These are phyloP conservation scores for Mythimna pallens DNA, from an alignment of 2,888 invertebrate species.

Conservation along the genomic window DNA sequence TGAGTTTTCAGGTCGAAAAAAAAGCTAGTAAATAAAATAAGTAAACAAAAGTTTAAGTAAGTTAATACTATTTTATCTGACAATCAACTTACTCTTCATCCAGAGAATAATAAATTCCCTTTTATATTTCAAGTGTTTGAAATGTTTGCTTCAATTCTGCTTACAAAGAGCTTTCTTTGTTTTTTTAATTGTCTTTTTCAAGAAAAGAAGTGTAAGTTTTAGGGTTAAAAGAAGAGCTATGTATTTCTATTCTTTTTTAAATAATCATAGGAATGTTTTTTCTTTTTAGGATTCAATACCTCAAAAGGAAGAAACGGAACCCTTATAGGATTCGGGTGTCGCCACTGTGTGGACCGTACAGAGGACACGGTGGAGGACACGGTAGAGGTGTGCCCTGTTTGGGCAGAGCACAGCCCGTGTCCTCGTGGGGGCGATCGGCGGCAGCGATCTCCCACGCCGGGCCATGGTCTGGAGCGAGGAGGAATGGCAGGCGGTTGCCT, in stretches of 20 bases:
- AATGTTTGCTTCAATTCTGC: background rate
- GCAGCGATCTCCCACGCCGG: too few species aligned
- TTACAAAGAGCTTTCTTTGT: conserved; percentile 21
- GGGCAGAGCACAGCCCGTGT: too few species aligned
- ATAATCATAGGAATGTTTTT: too few species aligned
- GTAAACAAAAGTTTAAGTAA: background rate
- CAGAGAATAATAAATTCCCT: conserved; percentile 8
- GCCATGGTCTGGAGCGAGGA: too few species aligned
- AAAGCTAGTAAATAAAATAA: background rate
- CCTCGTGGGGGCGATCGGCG: too few species aligned
- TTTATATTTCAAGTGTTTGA: conserved; percentile 22
- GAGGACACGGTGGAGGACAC: too few species aligned
- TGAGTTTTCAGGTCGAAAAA: background rate
- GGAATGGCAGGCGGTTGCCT: too few species aligned
- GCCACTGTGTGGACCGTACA: too few species aligned
- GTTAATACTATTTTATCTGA: background rate
- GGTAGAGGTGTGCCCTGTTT: too few species aligned
- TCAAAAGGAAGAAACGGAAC: too few species aligned
- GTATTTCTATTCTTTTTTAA: background rate
- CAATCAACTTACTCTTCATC: conserved; percentile 8
- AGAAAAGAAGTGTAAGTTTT: conserved; percentile 6
- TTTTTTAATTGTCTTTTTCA: conserved; percentile 25
- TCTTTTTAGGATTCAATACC: too few species aligned
- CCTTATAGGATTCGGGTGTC: too few species aligned
- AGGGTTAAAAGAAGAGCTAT: conserved; percentile 6